These are phyloP conservation scores for Ammodytes dubius DNA, from an alignment of 2,113 vertebrate genomes.

Conservation along the genomic window DNA sequence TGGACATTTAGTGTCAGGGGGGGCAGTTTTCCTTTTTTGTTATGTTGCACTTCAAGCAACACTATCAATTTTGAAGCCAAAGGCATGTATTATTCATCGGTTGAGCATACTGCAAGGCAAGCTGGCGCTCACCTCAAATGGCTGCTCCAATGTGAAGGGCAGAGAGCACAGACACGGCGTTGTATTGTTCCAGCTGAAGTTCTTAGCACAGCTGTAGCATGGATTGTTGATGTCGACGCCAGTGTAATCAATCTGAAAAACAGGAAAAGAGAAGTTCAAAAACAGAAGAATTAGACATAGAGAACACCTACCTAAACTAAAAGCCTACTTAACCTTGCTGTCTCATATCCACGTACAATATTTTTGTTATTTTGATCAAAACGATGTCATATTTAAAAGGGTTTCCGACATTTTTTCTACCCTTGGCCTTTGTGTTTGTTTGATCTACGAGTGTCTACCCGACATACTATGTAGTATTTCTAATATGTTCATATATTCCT, in stretches of 20 bases:
- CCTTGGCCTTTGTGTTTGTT: not conserved
- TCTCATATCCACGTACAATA: not conserved
- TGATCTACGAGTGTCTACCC: too few species aligned
- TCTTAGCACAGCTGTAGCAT: slow-evolving; percentile 90
- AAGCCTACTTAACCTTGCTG: not conserved
- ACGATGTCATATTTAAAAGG: not conserved
- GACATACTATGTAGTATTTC: too few species aligned
- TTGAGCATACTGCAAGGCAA: slow-evolving; percentile 5
- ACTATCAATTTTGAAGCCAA: slow-evolving; percentile 8
- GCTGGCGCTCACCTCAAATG: slow-evolving; percentile 90
- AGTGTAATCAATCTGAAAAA: slow-evolving; percentile 94
- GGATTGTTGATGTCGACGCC: slow-evolving; percentile 88
- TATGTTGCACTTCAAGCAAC: slow-evolving; percentile 17
- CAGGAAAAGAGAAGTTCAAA: accelerated
- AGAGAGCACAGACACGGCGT: slow-evolving; percentile 87
- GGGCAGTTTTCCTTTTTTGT: not conserved
- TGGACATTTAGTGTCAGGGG: slow-evolving; percentile 24
- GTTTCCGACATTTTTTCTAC: not conserved
- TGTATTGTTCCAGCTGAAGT: slow-evolving; percentile 85
- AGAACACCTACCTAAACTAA: not conserved
- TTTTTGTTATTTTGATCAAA: not conserved
- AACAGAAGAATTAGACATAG: not conserved
- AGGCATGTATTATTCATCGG: slow-evolving; percentile 63
- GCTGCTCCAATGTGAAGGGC: slow-evolving; percentile 88
- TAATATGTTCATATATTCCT: too few species aligned